Base-by-base conservation (phyloP, 2,797 vertebrate species). In the Sebastes steindachneri region DNA sequence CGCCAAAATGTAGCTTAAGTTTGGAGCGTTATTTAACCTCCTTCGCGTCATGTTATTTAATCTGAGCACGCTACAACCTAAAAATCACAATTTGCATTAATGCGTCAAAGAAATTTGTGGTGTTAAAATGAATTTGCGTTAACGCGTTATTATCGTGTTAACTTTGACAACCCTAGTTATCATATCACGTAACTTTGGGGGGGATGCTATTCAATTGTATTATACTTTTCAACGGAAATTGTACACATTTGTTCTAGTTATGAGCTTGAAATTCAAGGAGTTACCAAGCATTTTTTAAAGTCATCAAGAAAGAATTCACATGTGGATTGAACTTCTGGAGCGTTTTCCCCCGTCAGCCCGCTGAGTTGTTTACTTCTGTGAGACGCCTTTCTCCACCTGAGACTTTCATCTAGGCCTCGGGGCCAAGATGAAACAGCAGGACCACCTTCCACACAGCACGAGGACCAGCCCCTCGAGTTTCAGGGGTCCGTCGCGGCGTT, bases 381-480 rank as follows among this genome's bases (percentile, higher is more conserved):
- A 73, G 67, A 62, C 68, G 51, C 58, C 8, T 23, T 12, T 15
- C 28, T 68, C 70, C 81, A 84, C 82, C 73, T 80, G 78, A 86
- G 74, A 77, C 74, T 82, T 79, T 86, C 58, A 84, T 83, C 73
- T 60, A 15, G 53, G 75, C 87, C 77, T 66, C 2, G 2, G 80
- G 87, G 75, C 82, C 3, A 12, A 84, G 83, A 93, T 89, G 75
- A 93, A 93, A 79, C 86, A 71, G 72, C 66, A 35, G 75, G 82
- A 60, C 72, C 87, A 67, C 74, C 75, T 76, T 59, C 51, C 77
- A 57, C 58, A 10, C 81, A 67, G 82, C 82, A 31, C n/a, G 25
- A 73, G 75, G 66, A 87, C 57, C 15, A 21, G 67, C 73, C 80
- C 81, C 85, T 75, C 2, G 29, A 78, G 88, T 76, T 83, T 80